Percentiles rank a stretch among this genome's conserved stretches.
Evolutionary conservation across 2,797 vertebrate species (phyloP).

Genomic region (Microhierax caerulescens): DNA sequence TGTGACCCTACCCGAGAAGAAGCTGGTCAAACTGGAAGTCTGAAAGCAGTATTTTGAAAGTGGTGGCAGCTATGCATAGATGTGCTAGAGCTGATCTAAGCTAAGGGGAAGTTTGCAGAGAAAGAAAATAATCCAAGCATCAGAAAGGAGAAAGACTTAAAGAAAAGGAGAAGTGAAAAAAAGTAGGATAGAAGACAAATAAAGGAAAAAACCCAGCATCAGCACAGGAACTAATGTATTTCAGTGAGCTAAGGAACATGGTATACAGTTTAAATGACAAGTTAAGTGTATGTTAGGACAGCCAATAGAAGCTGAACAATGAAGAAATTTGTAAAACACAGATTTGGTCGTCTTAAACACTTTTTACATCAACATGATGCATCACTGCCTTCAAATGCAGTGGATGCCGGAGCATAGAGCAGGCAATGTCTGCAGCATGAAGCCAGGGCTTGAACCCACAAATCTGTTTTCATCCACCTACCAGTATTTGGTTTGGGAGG

Average conservation of each 20-base stretch:
- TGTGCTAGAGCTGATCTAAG: not conserved
- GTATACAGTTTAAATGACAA: not conserved
- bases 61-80: not conserved
- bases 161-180: not conserved
- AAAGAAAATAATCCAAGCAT: not conserved
- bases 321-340: not conserved
- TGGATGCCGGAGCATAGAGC: rapidly evolving
- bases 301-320: not conserved
- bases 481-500: not conserved
- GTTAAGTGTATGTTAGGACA: not conserved
- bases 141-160: not conserved
- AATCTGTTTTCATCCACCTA: not conserved
- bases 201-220: not conserved
- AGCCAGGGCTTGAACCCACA: not conserved
- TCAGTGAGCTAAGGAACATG: not conserved
- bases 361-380: not conserved
- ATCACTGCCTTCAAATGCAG: not conserved
- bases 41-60: constrained; percentile 16
- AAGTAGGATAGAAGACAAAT: not conserved
- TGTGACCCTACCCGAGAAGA: constrained; percentile 26
- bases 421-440: not conserved
- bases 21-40: constrained; percentile 59
- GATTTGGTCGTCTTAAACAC: not conserved
- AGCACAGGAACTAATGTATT: not conserved
- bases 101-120: not conserved